phyloP scores from a whole-genome alignment of 2,113 vertebrate species.

The Donacobius atricapilla region DNA sequence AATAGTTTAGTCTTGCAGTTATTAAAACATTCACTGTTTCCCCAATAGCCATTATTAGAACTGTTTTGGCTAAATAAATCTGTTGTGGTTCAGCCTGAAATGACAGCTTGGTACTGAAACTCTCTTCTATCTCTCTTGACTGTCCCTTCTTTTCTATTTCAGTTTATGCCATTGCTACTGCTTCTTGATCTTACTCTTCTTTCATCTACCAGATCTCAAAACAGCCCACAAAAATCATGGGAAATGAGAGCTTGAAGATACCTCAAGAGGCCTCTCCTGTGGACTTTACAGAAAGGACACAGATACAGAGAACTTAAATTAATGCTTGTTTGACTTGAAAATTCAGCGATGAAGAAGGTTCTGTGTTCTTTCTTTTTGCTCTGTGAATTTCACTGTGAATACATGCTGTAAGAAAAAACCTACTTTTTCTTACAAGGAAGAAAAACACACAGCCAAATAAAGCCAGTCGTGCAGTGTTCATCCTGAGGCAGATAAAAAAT shows the following conservation, averaged over 20 bases:
- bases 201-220: background rate
- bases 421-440: background rate
- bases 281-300: background rate
- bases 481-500: background rate
- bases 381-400: background rate
- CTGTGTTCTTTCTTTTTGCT: background rate
- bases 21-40: conserved; percentile 21
- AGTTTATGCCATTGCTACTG: background rate
- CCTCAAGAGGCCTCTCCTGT: rapidly evolving
- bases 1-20: background rate
- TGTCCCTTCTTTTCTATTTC: background rate
- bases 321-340: background rate
- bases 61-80: background rate
- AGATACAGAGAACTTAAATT: background rate
- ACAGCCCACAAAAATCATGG: background rate
- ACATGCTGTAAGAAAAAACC: background rate
- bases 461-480: background rate
- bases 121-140: background rate
- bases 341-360: background rate
- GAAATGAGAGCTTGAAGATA: background rate
- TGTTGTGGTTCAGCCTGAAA: background rate
- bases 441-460: background rate
- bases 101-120: background rate
- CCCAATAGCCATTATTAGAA: background rate
- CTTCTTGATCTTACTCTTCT: background rate